Percentiles rank a stretch among this genome's conserved stretches.
Conservation (phyloP, 2,113 vertebrate genomes). For the Ictalurus punctatus region DNA sequence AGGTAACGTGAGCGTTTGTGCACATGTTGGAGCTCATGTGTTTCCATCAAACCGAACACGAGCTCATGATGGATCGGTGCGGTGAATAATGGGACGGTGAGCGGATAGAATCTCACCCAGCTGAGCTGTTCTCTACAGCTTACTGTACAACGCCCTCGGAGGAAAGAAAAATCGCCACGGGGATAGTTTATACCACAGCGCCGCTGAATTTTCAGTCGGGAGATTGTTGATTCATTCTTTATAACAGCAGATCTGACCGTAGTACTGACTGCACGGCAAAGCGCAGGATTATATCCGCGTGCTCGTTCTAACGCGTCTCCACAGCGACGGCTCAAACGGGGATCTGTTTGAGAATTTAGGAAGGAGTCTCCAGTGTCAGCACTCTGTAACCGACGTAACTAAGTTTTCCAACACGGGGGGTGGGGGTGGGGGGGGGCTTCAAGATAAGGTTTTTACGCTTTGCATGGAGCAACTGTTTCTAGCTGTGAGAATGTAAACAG, state of each 20-base stretch:
- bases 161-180: background rate
- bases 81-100: conserved; percentile 10
- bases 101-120: background rate
- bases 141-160: background rate
- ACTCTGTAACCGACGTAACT: background rate
- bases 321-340: background rate
- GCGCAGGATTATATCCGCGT: background rate
- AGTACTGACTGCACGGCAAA: background rate
- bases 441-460: no score
- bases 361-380: background rate
- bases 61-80: background rate
- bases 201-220: background rate
- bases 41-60: background rate
- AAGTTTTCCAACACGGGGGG: background rate
- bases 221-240: background rate
- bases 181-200: background rate
- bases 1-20: background rate
- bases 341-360: background rate
- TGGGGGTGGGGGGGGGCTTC: no score
- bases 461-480: no score
- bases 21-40: conserved; percentile 9
- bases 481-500: no score
- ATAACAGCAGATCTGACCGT: background rate
- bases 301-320: background rate
- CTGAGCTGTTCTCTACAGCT: background rate